Base-by-base conservation (phyloP, 2,113 vertebrate species). In the Myocastor coypus region DNA sequence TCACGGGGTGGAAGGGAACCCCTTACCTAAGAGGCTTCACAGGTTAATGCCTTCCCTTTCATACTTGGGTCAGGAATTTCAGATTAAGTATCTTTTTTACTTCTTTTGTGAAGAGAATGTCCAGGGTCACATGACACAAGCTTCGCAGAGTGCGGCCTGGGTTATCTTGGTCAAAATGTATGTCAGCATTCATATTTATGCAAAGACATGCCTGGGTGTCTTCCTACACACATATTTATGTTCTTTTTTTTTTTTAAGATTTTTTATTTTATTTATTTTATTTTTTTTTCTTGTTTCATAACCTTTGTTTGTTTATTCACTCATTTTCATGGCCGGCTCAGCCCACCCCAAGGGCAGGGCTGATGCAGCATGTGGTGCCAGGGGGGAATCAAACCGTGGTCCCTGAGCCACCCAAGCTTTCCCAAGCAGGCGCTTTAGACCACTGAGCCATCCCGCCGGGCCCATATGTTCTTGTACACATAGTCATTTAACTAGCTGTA, bases 51-150 rank as follows among this genome's bases (percentile, higher is more conserved):
- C 30, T 26, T 73, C 40, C n/a, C 9, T 85, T 92, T 28, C 52
- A 78, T 26, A 32, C 52, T 94, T 24, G n/a, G 59, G 50, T n/a
- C 77, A n/a, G 57, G 55, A 28, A 55, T 82, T 69, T 78, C 94
- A 61, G 34, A 71, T 59, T 34, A 77, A 77, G 52, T 52, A 16
- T 32, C 87, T 90, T 94, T 68, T 66, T 40, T 55, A 57, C n/a
- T 63, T 1, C 50, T 81, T 22, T 5, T 4, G 13, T 24, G 40
- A 61, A 92, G 69, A 63, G 30, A 57, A 40, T 40, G 30, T 11
- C 11, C 9, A 3, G 28, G 17, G 12, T 20, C 46, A 40, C 12
- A 9, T 0, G 4, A 61, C 46, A 24, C 61, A n/a, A 75, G 50
- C 32, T 89, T 34, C 66, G 24, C 69, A 80, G 69, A 28, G 4